These are phyloP conservation scores for Nomada fabriciana DNA, from an alignment of 2,888 invertebrate species.

Conservation along the genomic window DNA sequence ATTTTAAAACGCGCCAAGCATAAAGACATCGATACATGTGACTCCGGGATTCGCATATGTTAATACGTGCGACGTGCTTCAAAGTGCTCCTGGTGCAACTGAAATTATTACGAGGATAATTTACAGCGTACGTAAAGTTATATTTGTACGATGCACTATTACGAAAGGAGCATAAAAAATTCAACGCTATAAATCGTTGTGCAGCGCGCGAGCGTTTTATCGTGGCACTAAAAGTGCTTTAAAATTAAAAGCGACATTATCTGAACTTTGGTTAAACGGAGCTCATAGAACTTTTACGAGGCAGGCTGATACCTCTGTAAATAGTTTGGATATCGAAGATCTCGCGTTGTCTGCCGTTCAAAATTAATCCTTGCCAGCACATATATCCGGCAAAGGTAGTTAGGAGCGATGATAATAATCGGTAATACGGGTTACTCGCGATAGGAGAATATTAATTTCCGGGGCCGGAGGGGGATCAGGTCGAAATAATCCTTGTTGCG, in stretches of 20 bases:
- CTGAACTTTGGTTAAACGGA: constrained; percentile 52
- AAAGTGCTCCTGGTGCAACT: neutral
- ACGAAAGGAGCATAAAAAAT: constrained; percentile 39
- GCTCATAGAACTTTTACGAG: constrained; percentile 65
- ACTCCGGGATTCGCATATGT: too few species aligned
- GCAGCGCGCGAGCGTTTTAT: constrained; percentile 47
- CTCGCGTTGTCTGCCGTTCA: constrained; percentile 59
- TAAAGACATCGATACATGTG: neutral
- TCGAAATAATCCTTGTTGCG: constrained; percentile 61
- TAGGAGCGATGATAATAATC: constrained; percentile 71
- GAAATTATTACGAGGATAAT: constrained; percentile 10
- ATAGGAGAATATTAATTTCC: constrained; percentile 69
- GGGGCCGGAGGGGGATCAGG: constrained; percentile 22
- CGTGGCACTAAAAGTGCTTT: constrained; percentile 57
- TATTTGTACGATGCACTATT: constrained; percentile 12
- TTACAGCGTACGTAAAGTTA: constrained; percentile 17
- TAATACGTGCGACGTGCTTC: too few species aligned
- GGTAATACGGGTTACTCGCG: constrained; percentile 68
- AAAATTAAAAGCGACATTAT: constrained; percentile 67
- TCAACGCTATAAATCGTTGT: constrained; percentile 42
- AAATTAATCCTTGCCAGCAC: constrained; percentile 62
- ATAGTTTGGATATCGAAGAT: constrained; percentile 66
- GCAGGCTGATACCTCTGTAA: constrained; percentile 57
- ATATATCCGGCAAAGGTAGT: constrained; percentile 48
- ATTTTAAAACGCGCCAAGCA: constrained; percentile 1